Base-by-base conservation (phyloP, 2,888 invertebrate genomes). In the Mesorhabditis belari region DNA sequence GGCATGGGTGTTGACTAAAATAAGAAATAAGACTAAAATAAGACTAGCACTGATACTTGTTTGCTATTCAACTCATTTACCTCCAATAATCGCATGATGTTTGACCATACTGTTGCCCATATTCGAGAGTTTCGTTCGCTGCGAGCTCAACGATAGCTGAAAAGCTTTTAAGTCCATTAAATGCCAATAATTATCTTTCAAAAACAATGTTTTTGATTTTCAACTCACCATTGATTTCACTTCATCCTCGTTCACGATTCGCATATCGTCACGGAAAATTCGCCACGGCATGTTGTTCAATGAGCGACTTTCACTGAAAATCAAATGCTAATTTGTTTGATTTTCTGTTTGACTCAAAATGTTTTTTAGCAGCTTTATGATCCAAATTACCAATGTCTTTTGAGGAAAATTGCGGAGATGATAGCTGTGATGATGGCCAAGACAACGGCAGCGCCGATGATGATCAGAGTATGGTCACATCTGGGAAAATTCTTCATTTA, bases 1-100 rank as follows among this genome's bases (percentile, higher is more conserved):
- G 4, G 69, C 65, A 55, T 73, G 71, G 1, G 71, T 71, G 55
- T 73, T 71, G 21, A 67, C 67, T n/a, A n/a, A n/a, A n/a, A n/a
- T n/a, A n/a, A n/a, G n/a, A n/a, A n/a, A n/a, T n/a, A n/a, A n/a
- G n/a, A n/a, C n/a, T n/a, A n/a, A 9, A n/a, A n/a, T n/a, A n/a
- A n/a, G n/a, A n/a, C n/a, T n/a, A n/a, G n/a, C n/a, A n/a, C n/a
- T n/a, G n/a, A n/a, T n/a, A n/a, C n/a, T n/a, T n/a, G n/a, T n/a
- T n/a, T n/a, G n/a, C n/a, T n/a, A n/a, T n/a, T n/a, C n/a, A n/a
- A n/a, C n/a, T n/a, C n/a, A n/a, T n/a, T n/a, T n/a, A n/a, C n/a
- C n/a, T 17, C 79, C 79, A 51, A 78, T 60, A 5, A 79, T 74
- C 9, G 76, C 78, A 57, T 78, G 78, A 58, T 73, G 68, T 55